Percentiles rank a stretch among this genome's conserved stretches.
Conservation (phyloP, 2,113 vertebrate species). For the Neolamprologus cancellatus region DNA sequence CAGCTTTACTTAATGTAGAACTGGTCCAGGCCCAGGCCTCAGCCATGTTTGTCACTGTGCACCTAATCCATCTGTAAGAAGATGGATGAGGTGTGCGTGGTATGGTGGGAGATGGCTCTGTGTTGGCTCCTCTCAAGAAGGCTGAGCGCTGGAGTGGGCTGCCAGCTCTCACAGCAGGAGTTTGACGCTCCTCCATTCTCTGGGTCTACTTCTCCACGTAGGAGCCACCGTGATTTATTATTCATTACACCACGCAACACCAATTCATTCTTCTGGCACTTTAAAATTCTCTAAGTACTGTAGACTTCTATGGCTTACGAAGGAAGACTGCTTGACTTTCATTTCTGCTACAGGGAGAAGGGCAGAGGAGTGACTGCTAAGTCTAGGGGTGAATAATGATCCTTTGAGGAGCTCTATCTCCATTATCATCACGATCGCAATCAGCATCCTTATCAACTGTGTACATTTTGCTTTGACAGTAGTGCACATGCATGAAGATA, state of each 20-base stretch:
- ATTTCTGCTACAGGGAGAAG: constrained; percentile 12
- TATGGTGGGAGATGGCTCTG: neutral
- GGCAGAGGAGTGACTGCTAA: neutral
- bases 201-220: constrained; percentile 45
- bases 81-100: constrained; percentile 32
- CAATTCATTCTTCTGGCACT: constrained; percentile 54
- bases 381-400: constrained; percentile 12
- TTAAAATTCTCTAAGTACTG: constrained; percentile 45
- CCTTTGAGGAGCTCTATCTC: neutral
- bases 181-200: constrained; percentile 43
- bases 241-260: constrained; percentile 45
- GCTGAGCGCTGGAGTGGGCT: neutral
- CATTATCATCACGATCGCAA: constrained; percentile 25
- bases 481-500: neutral
- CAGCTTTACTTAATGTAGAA: constrained; percentile 25
- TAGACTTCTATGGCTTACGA: constrained; percentile 6
- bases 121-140: neutral
- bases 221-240: constrained; percentile 50
- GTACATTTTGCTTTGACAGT: neutral
- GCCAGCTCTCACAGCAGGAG: constrained; percentile 43
- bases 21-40: neutral
- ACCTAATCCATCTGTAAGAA: constrained; percentile 6
- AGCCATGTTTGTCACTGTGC: neutral
- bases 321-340: constrained; percentile 32
- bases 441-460: neutral